Evolutionary conservation across 2,797 vertebrate species (phyloP).

Genomic region (Bucorvus abyssinicus): DNA sequence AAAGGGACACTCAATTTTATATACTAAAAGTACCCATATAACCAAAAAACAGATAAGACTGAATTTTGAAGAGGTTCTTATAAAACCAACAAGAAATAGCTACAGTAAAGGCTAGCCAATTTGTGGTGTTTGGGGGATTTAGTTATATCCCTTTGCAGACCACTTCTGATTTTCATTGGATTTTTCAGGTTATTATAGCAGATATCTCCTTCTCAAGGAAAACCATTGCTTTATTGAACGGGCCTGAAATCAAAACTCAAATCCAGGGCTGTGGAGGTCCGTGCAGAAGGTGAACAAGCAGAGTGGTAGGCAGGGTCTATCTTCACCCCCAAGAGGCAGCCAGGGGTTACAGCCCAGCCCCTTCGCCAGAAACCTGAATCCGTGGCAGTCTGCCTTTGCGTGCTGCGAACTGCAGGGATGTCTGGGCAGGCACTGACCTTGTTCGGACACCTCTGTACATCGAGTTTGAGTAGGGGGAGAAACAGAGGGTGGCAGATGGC

Average conservation of each 20-base stretch:
- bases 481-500: background rate
- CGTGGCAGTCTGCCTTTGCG: background rate
- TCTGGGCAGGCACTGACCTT: background rate
- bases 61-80: background rate
- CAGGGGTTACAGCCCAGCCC: background rate
- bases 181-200: background rate
- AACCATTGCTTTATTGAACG: background rate
- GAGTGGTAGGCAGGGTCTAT: background rate
- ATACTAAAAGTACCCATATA: background rate
- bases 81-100: background rate
- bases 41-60: background rate
- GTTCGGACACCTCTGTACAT: accelerated
- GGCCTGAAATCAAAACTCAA: background rate
- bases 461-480: background rate
- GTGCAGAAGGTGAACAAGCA: background rate
- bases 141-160: background rate
- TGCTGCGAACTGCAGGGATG: background rate
- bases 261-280: background rate
- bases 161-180: background rate
- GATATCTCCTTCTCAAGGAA: background rate
- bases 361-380: accelerated
- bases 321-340: background rate
- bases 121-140: background rate
- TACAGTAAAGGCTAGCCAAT: background rate
- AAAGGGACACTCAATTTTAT: background rate